phyloP scores from a whole-genome alignment of 2,888 invertebrate genomes.

The Euplexia lucipara region DNA sequence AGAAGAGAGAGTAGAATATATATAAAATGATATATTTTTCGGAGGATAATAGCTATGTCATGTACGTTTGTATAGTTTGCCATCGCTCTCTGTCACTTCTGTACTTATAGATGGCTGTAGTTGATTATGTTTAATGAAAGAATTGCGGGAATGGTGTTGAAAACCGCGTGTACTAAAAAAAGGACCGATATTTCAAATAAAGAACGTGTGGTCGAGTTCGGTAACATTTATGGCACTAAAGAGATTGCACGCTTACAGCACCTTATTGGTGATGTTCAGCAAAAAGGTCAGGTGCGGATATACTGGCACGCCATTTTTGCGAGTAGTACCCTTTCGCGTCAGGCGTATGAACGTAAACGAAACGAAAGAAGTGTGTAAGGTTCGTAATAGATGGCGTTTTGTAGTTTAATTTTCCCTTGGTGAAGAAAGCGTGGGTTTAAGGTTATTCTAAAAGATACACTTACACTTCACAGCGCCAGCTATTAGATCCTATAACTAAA shows the following conservation, averaged over 20 bases:
- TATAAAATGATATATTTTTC: constrained; percentile 75
- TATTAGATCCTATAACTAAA: constrained; percentile 9
- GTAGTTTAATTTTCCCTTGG: too few relatives aligned
- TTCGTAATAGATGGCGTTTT: too few relatives aligned
- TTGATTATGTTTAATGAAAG: constrained; percentile 22
- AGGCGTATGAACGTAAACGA: too few relatives aligned
- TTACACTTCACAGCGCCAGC: constrained; percentile 5
- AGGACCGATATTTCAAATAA: constrained; percentile 17
- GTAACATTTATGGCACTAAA: constrained; percentile 10
- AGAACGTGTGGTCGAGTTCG: constrained; percentile 2
- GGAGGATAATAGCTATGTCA: constrained; percentile 67
- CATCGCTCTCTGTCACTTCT: constrained; percentile 73
- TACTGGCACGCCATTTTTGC: too few relatives aligned
- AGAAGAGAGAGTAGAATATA: constrained; percentile 79
- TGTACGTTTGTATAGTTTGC: constrained; percentile 70
- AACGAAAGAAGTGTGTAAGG: too few relatives aligned
- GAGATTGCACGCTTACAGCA: too few relatives aligned
- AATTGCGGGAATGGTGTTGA: constrained; percentile 7
- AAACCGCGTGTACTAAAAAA: background rate
- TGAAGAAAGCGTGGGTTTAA: too few relatives aligned
- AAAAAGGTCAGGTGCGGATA: too few relatives aligned
- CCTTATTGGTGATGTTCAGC: too few relatives aligned
- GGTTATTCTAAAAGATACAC: too few relatives aligned
- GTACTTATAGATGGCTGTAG: constrained; percentile 68
- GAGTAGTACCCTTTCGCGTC: too few relatives aligned